phyloP scores from a whole-genome alignment of 2,113 vertebrate species.

The Saguinus midas region DNA sequence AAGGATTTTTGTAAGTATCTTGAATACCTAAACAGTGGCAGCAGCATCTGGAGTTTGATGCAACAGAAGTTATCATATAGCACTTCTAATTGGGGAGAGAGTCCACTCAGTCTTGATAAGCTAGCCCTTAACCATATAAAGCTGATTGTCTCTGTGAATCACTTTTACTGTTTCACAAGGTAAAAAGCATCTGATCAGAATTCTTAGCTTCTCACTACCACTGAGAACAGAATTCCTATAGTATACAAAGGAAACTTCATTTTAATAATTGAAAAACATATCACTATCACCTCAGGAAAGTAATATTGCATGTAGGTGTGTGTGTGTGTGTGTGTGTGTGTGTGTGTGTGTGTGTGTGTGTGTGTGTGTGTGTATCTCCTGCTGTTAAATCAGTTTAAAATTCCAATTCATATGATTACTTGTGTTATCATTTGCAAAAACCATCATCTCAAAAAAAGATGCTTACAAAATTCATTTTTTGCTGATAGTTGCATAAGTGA shows the following conservation, averaged over 20 bases:
- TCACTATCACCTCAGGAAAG: background rate
- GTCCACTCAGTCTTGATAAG: background rate
- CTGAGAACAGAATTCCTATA: background rate
- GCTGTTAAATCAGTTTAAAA: background rate
- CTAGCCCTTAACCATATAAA: background rate
- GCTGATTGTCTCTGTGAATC: background rate
- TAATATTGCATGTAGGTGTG: background rate
- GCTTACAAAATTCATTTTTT: background rate
- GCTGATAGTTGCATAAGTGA: background rate
- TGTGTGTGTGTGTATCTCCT: background rate
- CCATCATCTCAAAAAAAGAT: background rate
- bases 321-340: no score
- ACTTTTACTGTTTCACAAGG: background rate
- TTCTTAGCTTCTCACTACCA: background rate
- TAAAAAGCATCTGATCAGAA: background rate
- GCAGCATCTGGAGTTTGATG: background rate
- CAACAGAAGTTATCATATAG: background rate
- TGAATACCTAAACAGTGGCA: background rate
- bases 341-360: no score
- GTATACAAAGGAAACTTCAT: background rate
- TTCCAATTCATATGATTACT: background rate
- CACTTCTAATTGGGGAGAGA: background rate
- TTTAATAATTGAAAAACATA: conserved; percentile 35
- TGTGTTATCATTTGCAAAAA: background rate
- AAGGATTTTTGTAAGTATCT: background rate